These are phyloP conservation scores for Bhutanitis thaidina DNA, from an alignment of 2,888 invertebrate genomes.

Conservation along the genomic window DNA sequence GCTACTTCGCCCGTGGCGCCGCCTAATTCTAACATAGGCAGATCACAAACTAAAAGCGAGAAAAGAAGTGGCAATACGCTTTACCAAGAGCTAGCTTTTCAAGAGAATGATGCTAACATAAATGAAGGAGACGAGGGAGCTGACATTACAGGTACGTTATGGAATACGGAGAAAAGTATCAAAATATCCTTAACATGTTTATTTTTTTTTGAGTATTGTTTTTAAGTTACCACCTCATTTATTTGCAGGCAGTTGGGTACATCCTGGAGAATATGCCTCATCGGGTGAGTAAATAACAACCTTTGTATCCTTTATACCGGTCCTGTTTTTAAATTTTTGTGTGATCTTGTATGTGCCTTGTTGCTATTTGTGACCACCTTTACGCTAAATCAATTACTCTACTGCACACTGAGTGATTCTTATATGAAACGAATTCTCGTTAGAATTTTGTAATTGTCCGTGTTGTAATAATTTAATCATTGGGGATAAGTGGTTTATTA, in stretches of 20 bases:
- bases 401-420: conserved; percentile 2
- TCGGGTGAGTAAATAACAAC: conserved; percentile 85
- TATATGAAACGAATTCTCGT: not conserved
- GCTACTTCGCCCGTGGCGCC: conserved; percentile 78
- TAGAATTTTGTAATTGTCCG: conserved; percentile 5
- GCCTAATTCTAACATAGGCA: conserved; percentile 45
- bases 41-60: conserved; percentile 88
- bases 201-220: no score
- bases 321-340: conserved; percentile 5
- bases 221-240: not conserved
- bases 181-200: no score
- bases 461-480: conserved; percentile 11
- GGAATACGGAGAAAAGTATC: no score
- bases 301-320: conserved; percentile 12
- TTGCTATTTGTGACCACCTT: not conserved
- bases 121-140: conserved; percentile 87
- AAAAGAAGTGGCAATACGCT: conserved; percentile 93
- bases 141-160: conserved; percentile 92
- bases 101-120: conserved; percentile 90
- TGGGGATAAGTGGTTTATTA: conserved; percentile 1
- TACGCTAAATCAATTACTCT: not conserved
- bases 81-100: conserved; percentile 96
- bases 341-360: not conserved
- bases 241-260: conserved; percentile 94
- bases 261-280: conserved; percentile 99